Conservation (phyloP, 2,888 invertebrate species). For the Arge pagana region DNA sequence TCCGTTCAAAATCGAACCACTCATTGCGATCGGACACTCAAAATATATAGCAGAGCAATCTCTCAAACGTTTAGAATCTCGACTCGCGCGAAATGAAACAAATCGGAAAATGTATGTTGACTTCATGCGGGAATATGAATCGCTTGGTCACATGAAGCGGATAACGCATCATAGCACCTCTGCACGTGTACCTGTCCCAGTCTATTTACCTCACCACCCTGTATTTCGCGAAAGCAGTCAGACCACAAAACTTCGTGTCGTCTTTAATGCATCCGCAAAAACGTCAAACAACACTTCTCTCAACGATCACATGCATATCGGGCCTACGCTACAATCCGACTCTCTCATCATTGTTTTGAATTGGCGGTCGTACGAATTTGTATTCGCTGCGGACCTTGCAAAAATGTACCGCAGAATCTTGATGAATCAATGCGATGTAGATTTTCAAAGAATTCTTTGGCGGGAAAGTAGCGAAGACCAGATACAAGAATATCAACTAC, state of each 20-base stretch:
- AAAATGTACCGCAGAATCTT: slow-evolving; percentile 29
- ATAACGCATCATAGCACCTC: too few relatives aligned
- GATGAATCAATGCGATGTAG: slow-evolving; percentile 13
- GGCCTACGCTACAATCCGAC: slow-evolving; percentile 6
- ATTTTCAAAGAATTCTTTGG: slow-evolving; percentile 18
- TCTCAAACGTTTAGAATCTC: neutral
- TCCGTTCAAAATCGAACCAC: neutral
- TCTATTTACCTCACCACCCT: slow-evolving; percentile 18
- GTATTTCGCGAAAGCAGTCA: slow-evolving; percentile 1
- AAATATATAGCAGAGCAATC: neutral
- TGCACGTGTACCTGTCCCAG: slow-evolving; percentile 1
- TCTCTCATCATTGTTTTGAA: neutral
- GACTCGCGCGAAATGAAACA: neutral
- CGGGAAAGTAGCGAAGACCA: slow-evolving; percentile 1
- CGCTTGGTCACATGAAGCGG: slow-evolving; percentile 1
- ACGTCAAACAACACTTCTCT: too few relatives aligned
- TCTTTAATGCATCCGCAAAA: slow-evolving; percentile 20
- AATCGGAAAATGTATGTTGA: neutral
- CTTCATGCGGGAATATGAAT: neutral
- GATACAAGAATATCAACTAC: slow-evolving; percentile 27
- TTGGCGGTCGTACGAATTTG: neutral
- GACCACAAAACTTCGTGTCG: slow-evolving; percentile 22
- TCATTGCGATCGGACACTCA: neutral
- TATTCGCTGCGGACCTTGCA: slow-evolving; percentile 16
- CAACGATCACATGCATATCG: slow-evolving; percentile 12